Evolutionary conservation across 2,113 vertebrate species (phyloP), one percentile per base, ranked within the genome.

Genomic region (Plectropomus leopardus): DNA sequence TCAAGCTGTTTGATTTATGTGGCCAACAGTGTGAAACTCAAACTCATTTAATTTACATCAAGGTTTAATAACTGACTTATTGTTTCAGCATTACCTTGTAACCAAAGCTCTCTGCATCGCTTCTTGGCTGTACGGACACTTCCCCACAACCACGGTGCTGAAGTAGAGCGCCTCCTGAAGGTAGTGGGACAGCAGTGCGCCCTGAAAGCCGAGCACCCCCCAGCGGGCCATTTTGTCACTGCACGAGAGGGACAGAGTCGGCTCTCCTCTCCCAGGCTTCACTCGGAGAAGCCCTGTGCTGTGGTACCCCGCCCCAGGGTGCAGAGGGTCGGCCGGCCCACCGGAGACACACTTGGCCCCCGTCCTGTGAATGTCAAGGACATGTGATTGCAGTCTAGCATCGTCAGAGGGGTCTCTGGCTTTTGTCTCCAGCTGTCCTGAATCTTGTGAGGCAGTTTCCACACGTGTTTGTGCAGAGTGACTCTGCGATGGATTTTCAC

Each of bases 251-350:
- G 98, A 99, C 50, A 94, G 82, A 0, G 98, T 99, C 10, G 95
- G 95, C 66, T 97, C 95, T 30, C 98, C 98, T 7, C 98, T 95
- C 7, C 98, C 98, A 0, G 98, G 98, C 89, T 99, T 99, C 58
- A 98, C 88, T 45, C 98, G 93, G 40, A 99, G 93, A 11, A 94
- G 55, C 42, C 97, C 97, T 2, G 95, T 92, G 7, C 55, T 86
- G 90, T 99, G 98, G 89, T 97, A 99, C 0, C 88, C 92, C 2
- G 36, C 42, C 0, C 98, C 97, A 0, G 97, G 94, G 14, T 48
- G 42, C 28, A 55, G 85, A 0, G 94, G 88, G 91, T 99, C 98
- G 0, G 55, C 80, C 0, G 82, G 80, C 28, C 92, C 95, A 2
- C 96, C 96, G 0, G 95, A 94, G 19, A 98, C 96, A 11, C 97